Conservation (phyloP, 2,113 vertebrate species). For the Hemichromis elongatus region DNA sequence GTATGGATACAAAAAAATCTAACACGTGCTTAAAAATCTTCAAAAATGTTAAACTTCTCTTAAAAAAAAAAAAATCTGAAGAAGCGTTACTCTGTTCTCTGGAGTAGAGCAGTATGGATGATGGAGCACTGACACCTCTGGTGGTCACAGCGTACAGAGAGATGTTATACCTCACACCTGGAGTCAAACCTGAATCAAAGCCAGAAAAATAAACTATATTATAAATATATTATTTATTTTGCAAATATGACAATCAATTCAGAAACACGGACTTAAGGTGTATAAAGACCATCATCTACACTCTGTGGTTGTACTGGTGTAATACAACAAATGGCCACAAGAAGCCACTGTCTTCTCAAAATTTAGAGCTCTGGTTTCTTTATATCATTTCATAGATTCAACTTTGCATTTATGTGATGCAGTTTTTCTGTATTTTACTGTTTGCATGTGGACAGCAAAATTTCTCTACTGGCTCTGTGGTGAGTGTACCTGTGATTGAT, state of each 20-base stretch:
- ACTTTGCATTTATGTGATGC: neutral
- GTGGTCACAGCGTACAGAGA: constrained; percentile 66
- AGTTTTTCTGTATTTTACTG: neutral
- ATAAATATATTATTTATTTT: neutral
- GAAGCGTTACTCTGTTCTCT: constrained; percentile 59
- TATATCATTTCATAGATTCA: neutral
- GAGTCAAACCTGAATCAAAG: constrained; percentile 52
- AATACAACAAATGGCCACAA: constrained; percentile 9
- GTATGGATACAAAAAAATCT: neutral
- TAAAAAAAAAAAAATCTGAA: neutral
- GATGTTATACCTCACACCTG: constrained; percentile 63
- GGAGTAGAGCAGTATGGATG: constrained; percentile 54
- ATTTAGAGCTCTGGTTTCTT: neutral
- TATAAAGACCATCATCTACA: neutral
- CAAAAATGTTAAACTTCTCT: neutral
- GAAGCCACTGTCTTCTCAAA: neutral
- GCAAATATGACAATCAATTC: neutral
- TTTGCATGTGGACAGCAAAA: neutral
- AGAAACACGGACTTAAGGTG: neutral
- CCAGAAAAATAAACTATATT: neutral
- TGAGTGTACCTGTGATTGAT: constrained; percentile 55
- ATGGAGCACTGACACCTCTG: constrained; percentile 58
- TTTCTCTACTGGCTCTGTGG: neutral
- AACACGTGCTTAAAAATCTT: neutral
- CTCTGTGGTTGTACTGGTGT: neutral